phyloP scores from a whole-genome alignment of 2,113 vertebrate genomes.

The Cebus imitator region DNA sequence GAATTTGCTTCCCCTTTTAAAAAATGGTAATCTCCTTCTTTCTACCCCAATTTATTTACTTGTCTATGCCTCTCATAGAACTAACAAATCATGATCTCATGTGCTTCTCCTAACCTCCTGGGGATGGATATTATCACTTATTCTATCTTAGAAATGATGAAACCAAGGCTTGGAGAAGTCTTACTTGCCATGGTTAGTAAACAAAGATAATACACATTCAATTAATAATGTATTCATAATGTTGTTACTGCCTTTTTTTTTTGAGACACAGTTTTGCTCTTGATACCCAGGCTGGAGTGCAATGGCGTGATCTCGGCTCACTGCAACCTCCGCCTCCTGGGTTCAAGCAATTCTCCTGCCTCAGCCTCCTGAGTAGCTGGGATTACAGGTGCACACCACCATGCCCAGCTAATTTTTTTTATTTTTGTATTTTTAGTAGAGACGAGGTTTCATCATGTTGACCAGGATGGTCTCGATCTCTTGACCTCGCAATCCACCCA shows the following conservation, averaged over 20 bases:
- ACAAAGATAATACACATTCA: not conserved
- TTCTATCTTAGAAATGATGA: not conserved
- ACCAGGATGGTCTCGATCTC: too few relatives aligned
- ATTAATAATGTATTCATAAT: not conserved
- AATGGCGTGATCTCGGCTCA: too few relatives aligned
- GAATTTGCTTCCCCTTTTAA: not conserved
- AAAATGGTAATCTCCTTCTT: not conserved
- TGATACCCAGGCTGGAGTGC: too few relatives aligned
- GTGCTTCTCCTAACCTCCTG: not conserved
- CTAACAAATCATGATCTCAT: not conserved
- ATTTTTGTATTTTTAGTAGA: too few relatives aligned
- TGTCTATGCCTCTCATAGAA: not conserved
- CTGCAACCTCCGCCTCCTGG: too few relatives aligned
- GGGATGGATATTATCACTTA: not conserved
- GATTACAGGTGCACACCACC: too few relatives aligned
- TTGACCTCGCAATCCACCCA: too few relatives aligned
- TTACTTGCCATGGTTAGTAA: not conserved
- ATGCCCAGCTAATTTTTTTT: too few relatives aligned
- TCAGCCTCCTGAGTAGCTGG: too few relatives aligned
- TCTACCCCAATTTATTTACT: not conserved
- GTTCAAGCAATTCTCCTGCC: too few relatives aligned
- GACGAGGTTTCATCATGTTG: too few relatives aligned
- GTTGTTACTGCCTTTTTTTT: not conserved
- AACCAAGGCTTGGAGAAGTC: not conserved
- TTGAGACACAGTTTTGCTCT: too few relatives aligned